Base-by-base conservation (phyloP, 2,888 invertebrate species). In the Lasioglossum figueresi region DNA sequence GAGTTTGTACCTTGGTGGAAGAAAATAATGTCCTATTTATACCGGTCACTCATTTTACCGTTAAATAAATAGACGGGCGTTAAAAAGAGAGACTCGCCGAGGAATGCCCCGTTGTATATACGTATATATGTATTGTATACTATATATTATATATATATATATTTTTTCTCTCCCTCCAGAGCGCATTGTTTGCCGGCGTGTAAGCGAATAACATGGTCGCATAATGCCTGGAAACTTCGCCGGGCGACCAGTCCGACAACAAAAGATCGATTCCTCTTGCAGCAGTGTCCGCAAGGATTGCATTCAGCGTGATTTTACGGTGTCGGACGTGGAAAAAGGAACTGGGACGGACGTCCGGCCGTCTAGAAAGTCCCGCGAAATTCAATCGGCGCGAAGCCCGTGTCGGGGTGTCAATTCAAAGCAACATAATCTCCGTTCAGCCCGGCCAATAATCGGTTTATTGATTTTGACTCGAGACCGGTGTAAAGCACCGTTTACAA, bases 401-500 rank as follows among this genome's bases (percentile, higher is more conserved):
- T 86, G 89, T 88, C 90, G 80, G 85, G 89, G 90, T 93, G 93
- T 94, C 93, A 92, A 92, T 93, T 93, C 91, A 88, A 89, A 90
- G 92, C 91, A 90, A 90, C 91, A 92, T 94, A 94, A 94, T 93
- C 94, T 94, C 93, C 92, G 93, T 90, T 93, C 89, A 90, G 87
- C 88, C 83, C 88, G 82, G 86, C 91, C 93, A 93, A 93, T 94
- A 93, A 93, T 93, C 93, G 91, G 92, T 91, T 93, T 94, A 94
- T 94, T 93, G 93, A 94, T 94, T 93, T 93, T 88, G 90, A 92
- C 90, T 91, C 87, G 88, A 83, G 81, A 73, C 80, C 80, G 76
- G 77, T 74, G 80, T 85, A 79, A 86, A 84, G 83, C 79, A 68
- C 75, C 66, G 70, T 80, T 59, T 83, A 85, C 85, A 85, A 80